Evolutionary conservation across 2,797 vertebrate species (phyloP).

Genomic region (Labroides dimidiatus): DNA sequence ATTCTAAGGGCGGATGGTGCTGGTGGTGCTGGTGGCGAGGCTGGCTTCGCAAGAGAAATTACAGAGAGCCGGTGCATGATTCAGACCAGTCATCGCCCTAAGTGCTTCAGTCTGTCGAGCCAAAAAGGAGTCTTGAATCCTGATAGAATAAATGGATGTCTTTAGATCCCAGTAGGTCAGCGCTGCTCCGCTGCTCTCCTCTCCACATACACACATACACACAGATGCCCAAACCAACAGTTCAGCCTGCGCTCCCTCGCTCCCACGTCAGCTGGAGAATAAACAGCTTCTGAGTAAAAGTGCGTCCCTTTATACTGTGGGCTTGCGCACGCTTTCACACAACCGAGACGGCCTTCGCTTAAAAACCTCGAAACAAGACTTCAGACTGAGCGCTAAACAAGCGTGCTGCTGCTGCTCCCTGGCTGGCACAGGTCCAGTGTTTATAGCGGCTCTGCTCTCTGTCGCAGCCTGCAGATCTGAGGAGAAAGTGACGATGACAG

Average conservation of each 20-base stretch:
- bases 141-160: constrained; percentile 53
- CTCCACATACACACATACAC: constrained; percentile 3
- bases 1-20: constrained; percentile 66
- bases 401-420: constrained; percentile 24
- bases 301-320: constrained; percentile 53
- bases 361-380: constrained; percentile 21
- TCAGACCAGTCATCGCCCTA: constrained; percentile 76
- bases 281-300: constrained; percentile 58
- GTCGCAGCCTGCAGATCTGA: constrained; percentile 68
- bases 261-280: constrained; percentile 71
- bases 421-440: constrained; percentile 34
- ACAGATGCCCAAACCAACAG: constrained; percentile 41
- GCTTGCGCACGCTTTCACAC: constrained; percentile 41
- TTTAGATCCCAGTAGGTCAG: constrained; percentile 76
- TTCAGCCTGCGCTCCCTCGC: constrained; percentile 52
- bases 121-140: constrained; percentile 53
- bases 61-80: constrained; percentile 73
- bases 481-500: constrained; percentile 77
- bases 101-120: constrained; percentile 59
- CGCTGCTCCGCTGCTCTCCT: constrained; percentile 44
- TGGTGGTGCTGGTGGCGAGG: constrained; percentile 27
- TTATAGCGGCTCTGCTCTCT: constrained; percentile 42
- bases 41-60: constrained; percentile 59
- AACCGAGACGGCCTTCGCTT: constrained; percentile 9
- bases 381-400: constrained; percentile 25